phyloP scores from a whole-genome alignment of 2,888 invertebrate species.

The Oxyteleia sp. region DNA sequence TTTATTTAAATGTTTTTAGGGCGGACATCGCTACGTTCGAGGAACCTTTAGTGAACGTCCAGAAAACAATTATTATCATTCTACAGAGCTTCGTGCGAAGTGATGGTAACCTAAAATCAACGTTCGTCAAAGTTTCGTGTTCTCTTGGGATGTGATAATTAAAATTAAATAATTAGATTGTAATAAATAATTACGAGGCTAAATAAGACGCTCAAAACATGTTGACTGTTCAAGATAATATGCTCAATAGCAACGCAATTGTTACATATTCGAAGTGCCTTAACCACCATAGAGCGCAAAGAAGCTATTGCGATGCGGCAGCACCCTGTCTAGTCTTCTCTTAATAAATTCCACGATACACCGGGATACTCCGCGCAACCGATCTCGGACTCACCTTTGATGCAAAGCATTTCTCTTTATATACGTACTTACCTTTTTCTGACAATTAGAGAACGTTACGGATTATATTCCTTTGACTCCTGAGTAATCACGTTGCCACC shows the following conservation, averaged over 20 bases:
- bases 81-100: no score
- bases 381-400: conserved; percentile 55
- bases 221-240: conserved; percentile 43
- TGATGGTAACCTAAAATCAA: no score
- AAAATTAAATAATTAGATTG: no score
- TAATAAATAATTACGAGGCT: no score
- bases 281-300: conserved; percentile 53
- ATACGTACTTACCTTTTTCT: conserved; percentile 34
- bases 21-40: no score
- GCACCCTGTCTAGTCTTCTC: conserved; percentile 24
- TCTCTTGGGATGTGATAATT: no score
- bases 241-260: conserved; percentile 40
- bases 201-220: conserved; percentile 29
- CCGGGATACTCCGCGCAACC: conserved; percentile 41
- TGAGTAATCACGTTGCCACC: conserved; percentile 59
- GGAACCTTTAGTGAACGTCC: no score
- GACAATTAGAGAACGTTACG: conserved; percentile 58
- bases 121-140: no score
- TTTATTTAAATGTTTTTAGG: no score
- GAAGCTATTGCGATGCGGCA: conserved; percentile 56
- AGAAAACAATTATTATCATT: no score
- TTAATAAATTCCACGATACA: conserved; percentile 63
- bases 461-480: conserved; percentile 57
- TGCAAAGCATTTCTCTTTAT: conserved; percentile 47
- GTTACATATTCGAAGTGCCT: conserved; percentile 66